Evolutionary conservation across 2,888 invertebrate species (phyloP).

Genomic region (Eudasyphora cyanicolor): DNA sequence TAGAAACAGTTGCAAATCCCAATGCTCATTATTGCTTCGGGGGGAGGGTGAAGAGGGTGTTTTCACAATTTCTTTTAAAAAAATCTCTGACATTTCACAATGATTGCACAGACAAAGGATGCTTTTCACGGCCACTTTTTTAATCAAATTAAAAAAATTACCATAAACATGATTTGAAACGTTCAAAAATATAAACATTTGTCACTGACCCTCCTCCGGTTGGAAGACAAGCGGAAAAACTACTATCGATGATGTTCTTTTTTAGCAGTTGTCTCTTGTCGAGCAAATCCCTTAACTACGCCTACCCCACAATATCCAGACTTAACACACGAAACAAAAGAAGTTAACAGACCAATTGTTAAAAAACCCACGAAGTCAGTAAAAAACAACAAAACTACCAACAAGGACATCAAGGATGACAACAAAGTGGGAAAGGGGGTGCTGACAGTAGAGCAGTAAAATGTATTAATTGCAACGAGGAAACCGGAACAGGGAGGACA

Average conservation of each 20-base stretch:
- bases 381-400: conserved; percentile 35
- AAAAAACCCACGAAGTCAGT: conserved; percentile 56
- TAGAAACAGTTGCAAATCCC: background rate
- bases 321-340: conserved; percentile 16
- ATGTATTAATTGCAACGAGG: conserved; percentile 56
- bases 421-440: conserved; percentile 38
- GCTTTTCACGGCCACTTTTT: conserved; percentile 36
- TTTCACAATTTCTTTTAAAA: background rate
- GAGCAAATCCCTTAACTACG: conserved; percentile 11
- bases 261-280: conserved; percentile 17
- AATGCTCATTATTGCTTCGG: background rate
- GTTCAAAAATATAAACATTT: conserved; percentile 28
- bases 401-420: background rate
- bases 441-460: conserved; percentile 44
- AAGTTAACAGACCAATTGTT: conserved; percentile 28
- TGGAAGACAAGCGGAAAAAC: conserved; percentile 55
- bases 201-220: conserved; percentile 42
- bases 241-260: conserved; percentile 27
- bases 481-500: too few species aligned
- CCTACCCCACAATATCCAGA: conserved; percentile 5
- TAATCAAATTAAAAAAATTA: conserved; percentile 41
- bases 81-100: background rate
- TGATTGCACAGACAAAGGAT: background rate
- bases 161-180: conserved; percentile 32
- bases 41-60: background rate